Conservation (phyloP, 2,888 invertebrate genomes). For the Aethes cnicana region DNA sequence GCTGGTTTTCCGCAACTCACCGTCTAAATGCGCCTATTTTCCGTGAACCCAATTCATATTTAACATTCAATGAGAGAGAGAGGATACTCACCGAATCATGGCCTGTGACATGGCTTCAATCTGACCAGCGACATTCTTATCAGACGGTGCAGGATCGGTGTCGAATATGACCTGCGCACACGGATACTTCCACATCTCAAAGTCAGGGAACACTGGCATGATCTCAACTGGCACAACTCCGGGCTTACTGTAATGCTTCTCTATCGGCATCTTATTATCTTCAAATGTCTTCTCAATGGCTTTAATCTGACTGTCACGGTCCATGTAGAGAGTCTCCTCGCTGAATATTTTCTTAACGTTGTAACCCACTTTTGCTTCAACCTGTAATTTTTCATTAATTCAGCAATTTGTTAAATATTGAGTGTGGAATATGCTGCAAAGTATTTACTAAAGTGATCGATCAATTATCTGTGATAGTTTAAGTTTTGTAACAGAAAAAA, state of each 20-base stretch:
- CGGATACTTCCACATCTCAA: conserved; percentile 98
- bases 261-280: conserved; percentile 91
- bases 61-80: background rate
- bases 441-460: too few species aligned
- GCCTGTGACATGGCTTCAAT: conserved; percentile 99
- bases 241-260: conserved; percentile 97
- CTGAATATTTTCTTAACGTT: conserved; percentile 97
- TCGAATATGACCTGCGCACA: conserved; percentile 99
- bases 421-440: too few species aligned
- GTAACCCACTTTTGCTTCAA: conserved; percentile 99
- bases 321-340: conserved; percentile 97
- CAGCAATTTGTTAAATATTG: too few species aligned
- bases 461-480: too few species aligned
- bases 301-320: conserved; percentile 97
- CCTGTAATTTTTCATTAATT: conserved; percentile 76
- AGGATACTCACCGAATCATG: conserved; percentile 91
- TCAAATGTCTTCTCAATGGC: conserved; percentile 99
- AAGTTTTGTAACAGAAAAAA: too few species aligned
- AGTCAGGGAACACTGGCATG: conserved; percentile 96
- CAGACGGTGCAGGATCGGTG: conserved; percentile 97
- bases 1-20: too few species aligned
- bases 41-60: too few species aligned
- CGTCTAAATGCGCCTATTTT: too few species aligned
- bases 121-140: conserved; percentile 92
- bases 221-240: conserved; percentile 94